Evolutionary conservation across 2,888 invertebrate genomes (phyloP), one percentile per base, ranked within the genome.

Genomic region (Netelia inedita): DNA sequence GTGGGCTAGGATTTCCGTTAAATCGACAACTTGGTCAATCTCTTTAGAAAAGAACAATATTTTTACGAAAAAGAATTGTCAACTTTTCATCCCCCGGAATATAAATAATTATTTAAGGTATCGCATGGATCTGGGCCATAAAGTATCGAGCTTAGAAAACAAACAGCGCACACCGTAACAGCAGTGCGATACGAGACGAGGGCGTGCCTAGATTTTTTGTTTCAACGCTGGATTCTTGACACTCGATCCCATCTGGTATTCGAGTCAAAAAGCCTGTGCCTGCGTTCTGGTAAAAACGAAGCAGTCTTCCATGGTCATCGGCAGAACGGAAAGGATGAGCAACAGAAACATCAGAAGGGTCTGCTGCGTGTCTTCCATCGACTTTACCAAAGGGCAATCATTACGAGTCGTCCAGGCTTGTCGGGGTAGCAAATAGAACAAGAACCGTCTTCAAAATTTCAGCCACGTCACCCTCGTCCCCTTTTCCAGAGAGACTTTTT

Each of bases 191-290:
- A 35, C 28, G 65, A 83, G 55, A 35, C 19, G 9, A 73, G 63
- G 68, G 72, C 55, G 61, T 73, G 61, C 35, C 73, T 41, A 55
- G 19, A 57, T 53, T 65, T 68, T 78, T 57, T 57, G n/a, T 57
- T 57, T 57, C 57, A 61, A 11, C 69, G 59, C 68, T n/a, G 68
- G 73, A 57, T 65, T 81, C 81, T 81, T 73, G 57, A 81, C 84
- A 81, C 81, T 78, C 73, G 46, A 28, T 81, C 61, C 78, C 84
- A 81, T 84, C 76, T 84, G 84, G 84, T 78, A 69, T 78, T 69
- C 81, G 84, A 78, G 69, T 69, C 69, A 55, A 35, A 35, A 35
- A 78, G 71, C 50, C 63, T 63, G 63, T 53, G 61, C 23, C 28
- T 61, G 21, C 72, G 16, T 28, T 23, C 41, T 65, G 76, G 57